A percentile compares a stretch with the other conserved stretches of the same genome.
These are phyloP conservation scores for Hemichromis elongatus DNA, from an alignment of 2,113 vertebrate genomes.

Conservation along the genomic window DNA sequence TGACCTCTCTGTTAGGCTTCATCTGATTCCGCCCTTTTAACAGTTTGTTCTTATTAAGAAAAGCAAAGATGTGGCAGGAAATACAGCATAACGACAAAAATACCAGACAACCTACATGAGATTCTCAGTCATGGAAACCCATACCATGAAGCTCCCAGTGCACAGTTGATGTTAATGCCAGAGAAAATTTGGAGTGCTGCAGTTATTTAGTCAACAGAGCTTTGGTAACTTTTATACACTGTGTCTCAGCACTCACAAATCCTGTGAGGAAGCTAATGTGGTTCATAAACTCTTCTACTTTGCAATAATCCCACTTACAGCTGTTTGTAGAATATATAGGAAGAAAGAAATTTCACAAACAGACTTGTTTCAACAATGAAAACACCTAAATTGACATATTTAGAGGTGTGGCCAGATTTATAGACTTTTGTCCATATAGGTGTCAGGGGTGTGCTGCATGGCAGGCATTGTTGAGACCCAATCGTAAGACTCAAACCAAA, in stretches of 20 bases:
- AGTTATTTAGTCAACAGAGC: background rate
- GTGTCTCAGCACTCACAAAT: background rate
- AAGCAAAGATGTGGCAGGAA: background rate
- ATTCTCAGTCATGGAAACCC: background rate
- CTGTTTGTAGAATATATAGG: background rate
- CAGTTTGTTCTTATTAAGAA: background rate
- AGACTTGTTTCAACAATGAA: background rate
- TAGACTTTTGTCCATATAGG: background rate
- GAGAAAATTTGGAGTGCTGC: background rate
- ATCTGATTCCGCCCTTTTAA: background rate
- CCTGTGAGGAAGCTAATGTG: rapidly evolving
- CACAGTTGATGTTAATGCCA: background rate
- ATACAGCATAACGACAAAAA: background rate
- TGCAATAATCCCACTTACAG: background rate
- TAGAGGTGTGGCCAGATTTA: background rate
- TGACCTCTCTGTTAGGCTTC: background rate
- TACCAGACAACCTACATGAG: background rate
- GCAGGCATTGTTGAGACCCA: background rate
- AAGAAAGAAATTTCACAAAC: background rate
- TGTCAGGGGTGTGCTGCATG: background rate
- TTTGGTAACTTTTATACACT: background rate
- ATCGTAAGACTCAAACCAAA: rapidly evolving
- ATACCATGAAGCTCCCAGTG: background rate
- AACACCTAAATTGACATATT: background rate
- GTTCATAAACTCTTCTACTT: background rate